Conservation (phyloP, 2,888 invertebrate genomes). For the Eupeodes luniger region DNA sequence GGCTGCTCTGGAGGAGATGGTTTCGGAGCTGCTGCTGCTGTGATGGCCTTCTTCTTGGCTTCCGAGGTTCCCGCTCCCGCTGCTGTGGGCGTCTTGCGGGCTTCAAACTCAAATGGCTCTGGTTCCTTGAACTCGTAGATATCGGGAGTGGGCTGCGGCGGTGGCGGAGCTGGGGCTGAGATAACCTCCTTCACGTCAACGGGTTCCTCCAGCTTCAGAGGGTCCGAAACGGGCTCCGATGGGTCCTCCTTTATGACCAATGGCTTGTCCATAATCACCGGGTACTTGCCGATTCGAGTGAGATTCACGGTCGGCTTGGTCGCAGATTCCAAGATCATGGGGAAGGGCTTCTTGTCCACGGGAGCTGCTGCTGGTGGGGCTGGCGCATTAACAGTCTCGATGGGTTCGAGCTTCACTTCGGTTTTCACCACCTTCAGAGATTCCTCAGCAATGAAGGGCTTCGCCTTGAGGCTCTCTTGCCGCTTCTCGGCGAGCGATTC, state of each 20-base stretch:
- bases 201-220: slow-evolving; percentile 54
- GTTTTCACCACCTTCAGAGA: slow-evolving; percentile 62
- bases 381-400: slow-evolving; percentile 42
- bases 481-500: slow-evolving; percentile 80
- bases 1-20: slow-evolving; percentile 33
- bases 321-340: slow-evolving; percentile 38
- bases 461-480: slow-evolving; percentile 79
- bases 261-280: slow-evolving; percentile 56
- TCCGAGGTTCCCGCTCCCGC: slow-evolving; percentile 55
- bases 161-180: slow-evolving; percentile 54
- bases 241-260: slow-evolving; percentile 42
- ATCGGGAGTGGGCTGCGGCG: slow-evolving; percentile 84
- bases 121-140: slow-evolving; percentile 96
- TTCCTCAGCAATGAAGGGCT: slow-evolving; percentile 78
- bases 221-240: slow-evolving; percentile 34
- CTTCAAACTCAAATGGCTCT: slow-evolving; percentile 93
- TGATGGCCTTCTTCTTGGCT: slow-evolving; percentile 66
- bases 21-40: slow-evolving; percentile 16
- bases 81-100: slow-evolving; percentile 84
- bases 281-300: slow-evolving; percentile 53
- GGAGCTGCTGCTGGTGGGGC: too few species aligned
- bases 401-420: slow-evolving; percentile 63
- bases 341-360: slow-evolving; percentile 69
- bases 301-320: slow-evolving; percentile 57
- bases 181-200: slow-evolving; percentile 77